Evolutionary conservation across 2,113 vertebrate genomes (phyloP), one percentile per base, ranked within the genome.

Genomic region (Misgurnus mizolepis): DNA sequence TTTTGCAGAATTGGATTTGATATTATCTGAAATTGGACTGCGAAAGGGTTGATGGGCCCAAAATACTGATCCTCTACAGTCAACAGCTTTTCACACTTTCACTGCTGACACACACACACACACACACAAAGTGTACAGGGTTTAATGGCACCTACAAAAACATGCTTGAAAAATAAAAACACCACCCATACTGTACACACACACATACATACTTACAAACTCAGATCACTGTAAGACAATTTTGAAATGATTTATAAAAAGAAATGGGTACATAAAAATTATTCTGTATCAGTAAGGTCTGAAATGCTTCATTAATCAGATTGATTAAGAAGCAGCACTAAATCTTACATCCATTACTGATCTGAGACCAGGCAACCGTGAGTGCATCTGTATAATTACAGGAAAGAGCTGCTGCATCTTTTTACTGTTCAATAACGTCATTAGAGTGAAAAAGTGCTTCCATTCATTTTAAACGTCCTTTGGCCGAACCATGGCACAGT

Each of bases 281-380:
- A 0, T 6, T 71, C 27, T 53, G 11, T 64, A 71, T 79, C 56
- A 64, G 64, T 79, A 53, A 58, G 14, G 14, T 79, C 78, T 41
- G 45, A 68, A 14, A 61, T 68, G 27, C 45, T 64, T 71, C 50
- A 74, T 74, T 55, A 67, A 67, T 80, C 40, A 58, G 69, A 72
- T 61, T 74, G 62, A 80, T 58, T 66, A 80, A 58, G 12, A 61
- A 17, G 18, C 22, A 7, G 70, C 62, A 56, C 39, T 67, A 49
- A 22, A 80, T 73, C 68, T 55, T 80, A 80, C 39, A 66, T 80
- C 45, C 45, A 64, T 73, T 56, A 80, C 69, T 56, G 60, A 55
- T 66, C 62, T 43, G 50, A 45, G 79, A n/a, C 68, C 39, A 72
- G 56, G 15, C 27, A 14, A 50, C 34, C 71, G 39, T 67, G 50